These are phyloP conservation scores for Catostomus latipinnis DNA, from an alignment of 2,797 vertebrate genomes.

Conservation along the genomic window DNA sequence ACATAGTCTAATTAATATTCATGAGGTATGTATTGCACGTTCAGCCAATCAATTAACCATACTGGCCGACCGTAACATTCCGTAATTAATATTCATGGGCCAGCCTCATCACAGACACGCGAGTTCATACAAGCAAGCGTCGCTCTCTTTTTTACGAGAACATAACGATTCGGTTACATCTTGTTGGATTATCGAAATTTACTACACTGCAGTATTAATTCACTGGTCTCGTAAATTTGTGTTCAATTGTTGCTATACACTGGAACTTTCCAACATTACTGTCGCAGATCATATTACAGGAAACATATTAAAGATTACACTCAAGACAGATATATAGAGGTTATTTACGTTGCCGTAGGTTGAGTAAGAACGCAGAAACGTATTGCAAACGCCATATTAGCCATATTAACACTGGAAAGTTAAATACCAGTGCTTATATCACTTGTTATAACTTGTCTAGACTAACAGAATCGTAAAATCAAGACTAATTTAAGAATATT, in stretches of 20 bases:
- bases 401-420: not conserved
- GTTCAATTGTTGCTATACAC: no score
- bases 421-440: not conserved
- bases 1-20: no score
- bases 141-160: not conserved
- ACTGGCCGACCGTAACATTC: not conserved
- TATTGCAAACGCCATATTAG: not conserved
- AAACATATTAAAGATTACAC: not conserved
- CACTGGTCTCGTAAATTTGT: no score
- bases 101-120: not conserved
- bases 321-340: not conserved
- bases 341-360: not conserved
- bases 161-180: not conserved
- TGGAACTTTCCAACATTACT: no score
- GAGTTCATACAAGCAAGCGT: not conserved
- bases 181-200: no score
- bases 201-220: no score
- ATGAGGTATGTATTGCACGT: not conserved
- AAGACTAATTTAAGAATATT: not conserved
- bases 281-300: no score
- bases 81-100: constrained; percentile 4
- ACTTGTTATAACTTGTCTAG: constrained; percentile 6
- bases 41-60: not conserved
- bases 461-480: not conserved
- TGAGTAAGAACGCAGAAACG: not conserved